Percentiles rank a stretch among this genome's conserved stretches.
These are phyloP conservation scores for Panthera uncia DNA, from an alignment of 2,113 vertebrate species.

Conservation along the genomic window DNA sequence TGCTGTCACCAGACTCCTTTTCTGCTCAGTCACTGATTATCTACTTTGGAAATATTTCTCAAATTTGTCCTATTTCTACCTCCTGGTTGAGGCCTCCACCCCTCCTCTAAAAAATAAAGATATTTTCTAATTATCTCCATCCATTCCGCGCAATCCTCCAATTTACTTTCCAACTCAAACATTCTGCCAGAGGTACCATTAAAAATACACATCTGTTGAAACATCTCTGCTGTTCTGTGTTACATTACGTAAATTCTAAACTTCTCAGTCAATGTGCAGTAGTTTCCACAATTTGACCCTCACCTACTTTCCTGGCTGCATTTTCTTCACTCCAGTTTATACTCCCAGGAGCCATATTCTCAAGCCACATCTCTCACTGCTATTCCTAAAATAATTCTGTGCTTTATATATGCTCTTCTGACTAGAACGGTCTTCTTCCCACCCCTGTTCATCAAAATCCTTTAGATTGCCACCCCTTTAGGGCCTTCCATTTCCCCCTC, in stretches of 20 bases:
- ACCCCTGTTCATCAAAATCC: neutral
- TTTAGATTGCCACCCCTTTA: neutral
- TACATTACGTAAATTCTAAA: neutral
- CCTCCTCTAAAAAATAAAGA: neutral
- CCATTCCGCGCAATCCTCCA: neutral
- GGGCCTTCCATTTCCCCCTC: neutral
- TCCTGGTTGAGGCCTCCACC: neutral
- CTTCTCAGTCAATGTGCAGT: neutral
- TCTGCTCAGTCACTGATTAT: neutral
- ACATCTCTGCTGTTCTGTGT: neutral
- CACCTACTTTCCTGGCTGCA: neutral
- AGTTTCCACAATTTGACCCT: neutral
- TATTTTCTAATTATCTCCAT: constrained; percentile 27
- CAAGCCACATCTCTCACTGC: neutral
- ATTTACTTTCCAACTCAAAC: neutral
- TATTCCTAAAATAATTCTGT: neutral
- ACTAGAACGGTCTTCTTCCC: neutral
- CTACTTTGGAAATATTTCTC: neutral
- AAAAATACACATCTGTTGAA: neutral
- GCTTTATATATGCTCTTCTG: neutral
- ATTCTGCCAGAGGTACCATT: neutral
- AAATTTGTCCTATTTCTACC: neutral
- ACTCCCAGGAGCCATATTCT: neutral
- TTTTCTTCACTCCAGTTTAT: neutral
- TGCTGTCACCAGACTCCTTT: neutral